phyloP scores from a whole-genome alignment of 2,113 vertebrate species.

The Crotophaga sulcirostris region DNA sequence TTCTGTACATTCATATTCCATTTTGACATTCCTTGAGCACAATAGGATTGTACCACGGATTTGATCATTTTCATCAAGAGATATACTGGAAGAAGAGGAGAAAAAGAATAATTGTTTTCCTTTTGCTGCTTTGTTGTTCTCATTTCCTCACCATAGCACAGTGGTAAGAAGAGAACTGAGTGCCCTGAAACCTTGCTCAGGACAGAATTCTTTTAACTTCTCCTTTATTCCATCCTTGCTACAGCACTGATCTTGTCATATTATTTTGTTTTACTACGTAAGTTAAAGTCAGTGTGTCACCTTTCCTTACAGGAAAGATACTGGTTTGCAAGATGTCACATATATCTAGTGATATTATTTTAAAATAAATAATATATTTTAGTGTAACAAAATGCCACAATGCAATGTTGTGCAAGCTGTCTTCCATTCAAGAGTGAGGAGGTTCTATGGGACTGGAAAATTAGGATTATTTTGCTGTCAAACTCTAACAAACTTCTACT shows the following conservation, averaged over 20 bases:
- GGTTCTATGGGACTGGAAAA: background rate
- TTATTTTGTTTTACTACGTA: background rate
- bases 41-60: background rate
- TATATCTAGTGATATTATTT: background rate
- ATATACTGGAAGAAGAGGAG: background rate
- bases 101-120: background rate
- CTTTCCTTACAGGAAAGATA: background rate
- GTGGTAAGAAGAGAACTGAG: background rate
- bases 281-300: background rate
- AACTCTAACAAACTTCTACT: background rate
- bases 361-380: background rate
- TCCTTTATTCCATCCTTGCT: background rate
- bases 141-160: background rate
- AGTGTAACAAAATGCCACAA: background rate
- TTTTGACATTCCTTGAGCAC: background rate
- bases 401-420: background rate
- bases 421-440: background rate
- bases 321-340: background rate
- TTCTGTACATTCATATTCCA: background rate
- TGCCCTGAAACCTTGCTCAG: background rate
- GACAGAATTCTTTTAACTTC: background rate
- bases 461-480: background rate
- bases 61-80: background rate
- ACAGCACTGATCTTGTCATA: background rate
- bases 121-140: background rate